phyloP scores from a whole-genome alignment of 2,113 vertebrate species.

The Notothenia rossii region DNA sequence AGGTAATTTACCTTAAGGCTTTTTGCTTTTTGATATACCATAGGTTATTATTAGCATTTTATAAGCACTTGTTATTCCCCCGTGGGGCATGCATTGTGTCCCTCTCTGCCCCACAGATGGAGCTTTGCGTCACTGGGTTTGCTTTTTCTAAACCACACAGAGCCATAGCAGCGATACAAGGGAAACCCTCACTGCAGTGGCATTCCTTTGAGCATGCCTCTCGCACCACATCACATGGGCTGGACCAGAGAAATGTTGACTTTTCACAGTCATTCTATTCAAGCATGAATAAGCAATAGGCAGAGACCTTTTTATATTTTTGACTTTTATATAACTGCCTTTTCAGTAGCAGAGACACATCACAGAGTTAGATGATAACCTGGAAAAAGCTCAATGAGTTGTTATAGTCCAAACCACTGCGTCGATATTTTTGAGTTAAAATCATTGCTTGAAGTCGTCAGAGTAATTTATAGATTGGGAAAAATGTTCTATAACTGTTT shows the following conservation, averaged over 20 bases:
- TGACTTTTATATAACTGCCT: conserved; percentile 53
- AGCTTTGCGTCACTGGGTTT: conserved; percentile 66
- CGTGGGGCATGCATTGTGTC: conserved; percentile 55
- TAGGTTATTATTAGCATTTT: conserved; percentile 52
- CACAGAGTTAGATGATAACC: conserved; percentile 14
- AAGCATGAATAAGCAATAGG: conserved; percentile 61
- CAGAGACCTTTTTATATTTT: conserved; percentile 43
- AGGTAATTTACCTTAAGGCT: neutral
- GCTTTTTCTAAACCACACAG: conserved; percentile 64
- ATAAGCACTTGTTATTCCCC: conserved; percentile 57
- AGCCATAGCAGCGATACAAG: conserved; percentile 55
- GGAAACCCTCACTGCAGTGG: conserved; percentile 70
- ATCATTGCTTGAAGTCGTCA: conserved; percentile 27
- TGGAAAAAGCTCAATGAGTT: conserved; percentile 25
- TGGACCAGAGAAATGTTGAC: conserved; percentile 72
- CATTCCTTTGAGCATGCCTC: conserved; percentile 75
- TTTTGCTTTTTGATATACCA: conserved; percentile 25
- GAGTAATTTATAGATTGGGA: neutral
- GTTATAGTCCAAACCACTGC: conserved; percentile 54
- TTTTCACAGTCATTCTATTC: conserved; percentile 73
- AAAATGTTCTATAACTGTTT: neutral
- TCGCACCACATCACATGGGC: conserved; percentile 71
- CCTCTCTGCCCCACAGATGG: conserved; percentile 65
- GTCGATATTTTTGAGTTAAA: conserved; percentile 29
- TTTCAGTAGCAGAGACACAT: conserved; percentile 38